Base-by-base conservation (phyloP, 2,797 vertebrate species). In the Mionectes olivaceus region DNA sequence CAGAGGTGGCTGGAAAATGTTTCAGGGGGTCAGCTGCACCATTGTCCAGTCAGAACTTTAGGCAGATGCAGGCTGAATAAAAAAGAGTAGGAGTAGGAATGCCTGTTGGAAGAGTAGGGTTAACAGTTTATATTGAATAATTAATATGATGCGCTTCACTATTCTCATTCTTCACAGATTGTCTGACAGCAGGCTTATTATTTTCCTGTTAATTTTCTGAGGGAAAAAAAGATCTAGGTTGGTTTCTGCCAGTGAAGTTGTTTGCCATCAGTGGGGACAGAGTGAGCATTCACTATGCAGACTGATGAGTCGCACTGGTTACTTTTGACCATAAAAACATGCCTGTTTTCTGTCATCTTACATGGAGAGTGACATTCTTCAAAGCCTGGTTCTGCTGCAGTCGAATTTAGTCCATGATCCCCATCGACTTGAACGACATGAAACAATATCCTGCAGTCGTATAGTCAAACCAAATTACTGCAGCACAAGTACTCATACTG, bases 41-140 rank as follows among this genome's bases (percentile, higher is more conserved):
- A 5, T 11, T 63, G 33, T 28, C 39, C 60, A 64, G 37, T 33
- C 27, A 70, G 41, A 10, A 87, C 22, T 70, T 56, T 11, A 79
- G 27, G 24, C 21, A 79, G 19, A 49, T 27, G 64, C 19, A 84
- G 22, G 37, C 11, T 79, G 59, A 76, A 18, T 4, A 28, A 85
- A 75, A 70, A 88, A 53, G 6, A 69, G 47, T 4, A 76, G 28
- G 6, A 79, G 56, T 52, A 81, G 23, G 35, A 46, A 18, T 35
- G 57, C 14, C 59, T 76, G 30, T 68, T 80, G 41, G n/a, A 89
- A 80, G 24, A 87, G 27, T 70, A 82, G 55, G 10, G 16, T 55
- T 60, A 95, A 77, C 25, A 77, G 28, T 90, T 69, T 90, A 67
- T 68, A 60, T 5, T 89, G 46, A 95, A 89, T 92, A 94, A 90